Percentiles rank a stretch among this genome's conserved stretches.
Evolutionary conservation across 2,888 invertebrate genomes (phyloP).

Genomic region (Danaus chrysippus): DNA sequence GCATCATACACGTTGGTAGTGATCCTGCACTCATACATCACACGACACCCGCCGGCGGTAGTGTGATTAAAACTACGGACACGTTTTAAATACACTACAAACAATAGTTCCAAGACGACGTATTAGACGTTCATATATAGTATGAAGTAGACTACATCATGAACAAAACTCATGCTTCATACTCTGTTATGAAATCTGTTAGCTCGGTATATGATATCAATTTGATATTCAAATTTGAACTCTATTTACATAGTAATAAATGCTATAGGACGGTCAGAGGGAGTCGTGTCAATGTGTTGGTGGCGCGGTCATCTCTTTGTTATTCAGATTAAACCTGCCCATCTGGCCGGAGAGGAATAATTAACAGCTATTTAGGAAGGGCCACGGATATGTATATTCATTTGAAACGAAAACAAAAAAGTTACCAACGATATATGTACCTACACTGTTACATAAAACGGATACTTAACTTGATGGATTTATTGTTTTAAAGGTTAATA

Average conservation of each 20-base stretch:
- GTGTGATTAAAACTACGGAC: background rate
- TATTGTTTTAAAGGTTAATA: too few species aligned
- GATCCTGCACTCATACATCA: constrained; percentile 70
- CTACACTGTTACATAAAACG: constrained; percentile 8
- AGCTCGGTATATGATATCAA: too few species aligned
- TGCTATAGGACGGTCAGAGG: constrained; percentile 26
- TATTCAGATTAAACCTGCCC: constrained; percentile 66
- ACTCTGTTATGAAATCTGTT: too few species aligned
- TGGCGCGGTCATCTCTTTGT: constrained; percentile 54
- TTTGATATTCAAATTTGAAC: too few species aligned
- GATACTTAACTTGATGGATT: too few species aligned
- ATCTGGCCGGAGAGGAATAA: constrained; percentile 58
- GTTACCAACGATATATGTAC: background rate
- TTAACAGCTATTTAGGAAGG: constrained; percentile 50
- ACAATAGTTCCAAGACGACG: too few species aligned
- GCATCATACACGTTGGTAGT: constrained; percentile 62
- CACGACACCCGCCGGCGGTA: constrained; percentile 51
- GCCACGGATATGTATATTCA: constrained; percentile 6
- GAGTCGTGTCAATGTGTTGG: constrained; percentile 57
- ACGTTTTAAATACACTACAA: too few species aligned
- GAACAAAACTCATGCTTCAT: too few species aligned
- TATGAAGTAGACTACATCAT: too few species aligned
- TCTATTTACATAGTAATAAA: too few species aligned
- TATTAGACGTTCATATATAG: too few species aligned
- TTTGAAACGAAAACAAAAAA: constrained; percentile 13